Evolutionary conservation across 2,797 vertebrate species (phyloP).

Genomic region (Falco peregrinus): DNA sequence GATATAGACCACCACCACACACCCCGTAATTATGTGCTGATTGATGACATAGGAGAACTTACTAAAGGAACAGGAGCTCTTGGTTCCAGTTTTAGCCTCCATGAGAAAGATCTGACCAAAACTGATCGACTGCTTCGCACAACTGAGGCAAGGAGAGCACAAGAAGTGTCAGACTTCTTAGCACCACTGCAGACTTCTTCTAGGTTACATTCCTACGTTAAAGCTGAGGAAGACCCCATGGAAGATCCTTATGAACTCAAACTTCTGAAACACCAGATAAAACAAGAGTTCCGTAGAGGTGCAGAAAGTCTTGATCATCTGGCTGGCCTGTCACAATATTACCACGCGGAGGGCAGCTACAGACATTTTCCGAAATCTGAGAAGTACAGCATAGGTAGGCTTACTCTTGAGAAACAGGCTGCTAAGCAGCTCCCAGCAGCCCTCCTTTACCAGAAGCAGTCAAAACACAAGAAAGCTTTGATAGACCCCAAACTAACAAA

Average conservation of each 20-base stretch:
- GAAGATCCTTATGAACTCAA: slow-evolving; percentile 98
- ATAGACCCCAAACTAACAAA: slow-evolving; percentile 96
- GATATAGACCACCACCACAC: slow-evolving; percentile 94
- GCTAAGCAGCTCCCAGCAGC: slow-evolving; percentile 96
- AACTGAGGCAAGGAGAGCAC: slow-evolving; percentile 88
- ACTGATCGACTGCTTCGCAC: slow-evolving; percentile 90
- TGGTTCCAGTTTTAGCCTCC: slow-evolving; percentile 88
- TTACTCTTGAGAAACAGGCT: slow-evolving; percentile 98
- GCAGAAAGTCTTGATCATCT: slow-evolving; percentile 93
- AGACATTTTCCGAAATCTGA: slow-evolving; percentile 96
- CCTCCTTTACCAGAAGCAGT: slow-evolving; percentile 96
- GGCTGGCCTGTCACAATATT: slow-evolving; percentile 91
- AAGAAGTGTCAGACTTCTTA: slow-evolving; percentile 95
- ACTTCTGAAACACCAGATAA: slow-evolving; percentile 97
- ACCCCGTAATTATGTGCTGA: slow-evolving; percentile 92
- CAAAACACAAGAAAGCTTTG: slow-evolving; percentile 94
- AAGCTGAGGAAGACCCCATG: slow-evolving; percentile 96
- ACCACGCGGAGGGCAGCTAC: slow-evolving; percentile 89
- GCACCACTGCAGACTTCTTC: slow-evolving; percentile 86
- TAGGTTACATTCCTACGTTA: slow-evolving; percentile 90
- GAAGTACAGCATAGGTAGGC: slow-evolving; percentile 97
- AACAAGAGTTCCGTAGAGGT: slow-evolving; percentile 96
- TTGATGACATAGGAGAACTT: slow-evolving; percentile 97
- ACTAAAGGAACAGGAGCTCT: slow-evolving; percentile 89
- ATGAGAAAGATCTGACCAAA: slow-evolving; percentile 95